phyloP scores from a whole-genome alignment of 2,797 vertebrate genomes.

The Acanthornis magna region DNA sequence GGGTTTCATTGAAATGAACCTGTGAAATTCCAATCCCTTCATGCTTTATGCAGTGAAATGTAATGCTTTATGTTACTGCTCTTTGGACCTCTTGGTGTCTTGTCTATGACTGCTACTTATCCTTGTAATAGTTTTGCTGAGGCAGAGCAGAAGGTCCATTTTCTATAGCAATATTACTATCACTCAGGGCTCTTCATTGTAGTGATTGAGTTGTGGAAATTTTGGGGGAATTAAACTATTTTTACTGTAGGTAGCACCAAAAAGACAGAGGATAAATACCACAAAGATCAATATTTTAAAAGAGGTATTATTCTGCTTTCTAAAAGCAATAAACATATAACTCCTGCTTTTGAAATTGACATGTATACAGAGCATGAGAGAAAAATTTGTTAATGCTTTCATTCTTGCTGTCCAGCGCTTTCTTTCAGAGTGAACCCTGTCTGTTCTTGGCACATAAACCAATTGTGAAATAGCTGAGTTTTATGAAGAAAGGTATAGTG shows the following conservation, averaged over 20 bases:
- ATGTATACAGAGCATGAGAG: background rate
- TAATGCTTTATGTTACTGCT: background rate
- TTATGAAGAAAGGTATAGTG: background rate
- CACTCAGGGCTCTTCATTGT: background rate
- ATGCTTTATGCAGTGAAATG: background rate
- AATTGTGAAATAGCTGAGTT: background rate
- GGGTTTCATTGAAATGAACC: background rate
- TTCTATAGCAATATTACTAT: background rate
- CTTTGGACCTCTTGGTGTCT: background rate
- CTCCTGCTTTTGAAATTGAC: background rate
- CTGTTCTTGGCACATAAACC: background rate
- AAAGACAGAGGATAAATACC: background rate
- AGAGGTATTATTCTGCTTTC: background rate
- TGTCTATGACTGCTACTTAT: background rate
- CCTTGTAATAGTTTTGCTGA: background rate
- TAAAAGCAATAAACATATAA: background rate
- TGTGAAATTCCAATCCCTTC: background rate
- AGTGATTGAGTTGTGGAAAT: background rate
- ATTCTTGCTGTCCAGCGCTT: background rate
- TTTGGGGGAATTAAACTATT: background rate
- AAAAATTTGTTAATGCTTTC: background rate
- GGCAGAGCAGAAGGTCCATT: background rate
- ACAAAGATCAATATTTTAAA: background rate
- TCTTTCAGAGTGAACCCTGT: background rate
- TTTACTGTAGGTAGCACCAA: background rate